Evolutionary conservation across 2,888 invertebrate genomes (phyloP), one percentile per base, ranked within the genome.

Genomic region (Ophion costatus): DNA sequence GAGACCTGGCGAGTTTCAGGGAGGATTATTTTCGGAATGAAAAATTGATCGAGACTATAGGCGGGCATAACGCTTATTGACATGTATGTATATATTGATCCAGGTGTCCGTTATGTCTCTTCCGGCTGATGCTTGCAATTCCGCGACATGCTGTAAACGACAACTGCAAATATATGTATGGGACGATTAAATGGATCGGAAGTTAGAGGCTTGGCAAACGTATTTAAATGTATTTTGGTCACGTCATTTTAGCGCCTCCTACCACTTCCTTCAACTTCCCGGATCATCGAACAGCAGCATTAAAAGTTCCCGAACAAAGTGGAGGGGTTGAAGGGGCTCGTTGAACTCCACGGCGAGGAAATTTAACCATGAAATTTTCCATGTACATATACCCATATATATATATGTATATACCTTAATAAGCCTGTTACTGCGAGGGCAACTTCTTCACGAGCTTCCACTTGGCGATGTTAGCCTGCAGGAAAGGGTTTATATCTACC

Each of bases 41-140:
- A 85, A 85, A 82, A 85, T 85, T 80, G 80, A 85, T 85, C 82
- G 82, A 77, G 82, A 82, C 80, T 76, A 73, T 80, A 63, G 45
- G 78, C 11, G 61, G 11, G 38, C 38, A 0, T 38, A 38, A 38
- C 38, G 38, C 38, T 38, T 45, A 56, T 51, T 29, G 71, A 75
- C 59, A 64, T 66, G 84, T 24, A 67, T 80, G 61, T 77, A 76
- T 67, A 67, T 77, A 67, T 42, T 22, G 71, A 77, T 77, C n/a
- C 14, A 20, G 57, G 33, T 29, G 29, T 9, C 57, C 33, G 57
- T 33, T 33, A 38, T 38, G 38, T 24, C 63, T 57, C n/a, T 63
- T 63, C 63, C 67, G 69, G 33, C n/a, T n/a, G 38, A 66, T 33
- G 45, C 61, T n/a, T 9, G 33, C 2, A 5, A 33, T 61, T 45